Evolutionary conservation across 37 sponge, comb jelly and placozoan species (phyloP), one percentile per base, ranked within the genome.

Genomic region (Crambe crambe): DNA sequence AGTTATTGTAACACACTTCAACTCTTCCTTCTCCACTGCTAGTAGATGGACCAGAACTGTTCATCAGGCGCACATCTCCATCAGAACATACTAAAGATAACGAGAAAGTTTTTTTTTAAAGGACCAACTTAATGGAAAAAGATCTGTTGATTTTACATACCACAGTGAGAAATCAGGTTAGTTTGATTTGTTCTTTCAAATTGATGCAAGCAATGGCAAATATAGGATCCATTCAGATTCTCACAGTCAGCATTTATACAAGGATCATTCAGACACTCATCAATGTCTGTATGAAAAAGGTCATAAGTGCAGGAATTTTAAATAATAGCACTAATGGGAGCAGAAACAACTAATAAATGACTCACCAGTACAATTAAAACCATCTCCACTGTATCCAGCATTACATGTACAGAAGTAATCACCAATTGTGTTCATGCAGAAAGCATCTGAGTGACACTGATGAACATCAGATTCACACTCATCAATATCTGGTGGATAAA

Each of bases 1-100:
- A 38, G 38, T 66, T 66, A 41, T 47, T 44, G 6, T 40, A 21
- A 60, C 82, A 81, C 6, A 81, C 73, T 42, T 81, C 82, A 20
- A 81, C 82, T 62, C 73, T 60, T 3, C 82, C 82, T 61, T 72
- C 61, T 20, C 9, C 42, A 20, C 31, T 21, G 6, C 63, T 27
- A 23, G 15, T 21, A 61, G 63, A 61, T 29, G 63, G 63, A 29
- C 29, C 30, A 23, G 65, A 57, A 63, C 83, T 73, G 42, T 69
- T 69, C 63, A 82, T 25, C 73, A 82, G 41, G 2, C 39, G 39
- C 22, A 79, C 57, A 57, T 44, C 38, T 32, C 80, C 80, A 56
- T 68, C 38, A 61, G 29, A 29, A 20, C 63, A 61, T 20, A 27
- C 63, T 54, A 18, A 20, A 18, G 18, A 20, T 54, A 18, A 54